Evolutionary conservation across 2,113 vertebrate genomes (phyloP).

Genomic region (Oophaga pumilio): DNA sequence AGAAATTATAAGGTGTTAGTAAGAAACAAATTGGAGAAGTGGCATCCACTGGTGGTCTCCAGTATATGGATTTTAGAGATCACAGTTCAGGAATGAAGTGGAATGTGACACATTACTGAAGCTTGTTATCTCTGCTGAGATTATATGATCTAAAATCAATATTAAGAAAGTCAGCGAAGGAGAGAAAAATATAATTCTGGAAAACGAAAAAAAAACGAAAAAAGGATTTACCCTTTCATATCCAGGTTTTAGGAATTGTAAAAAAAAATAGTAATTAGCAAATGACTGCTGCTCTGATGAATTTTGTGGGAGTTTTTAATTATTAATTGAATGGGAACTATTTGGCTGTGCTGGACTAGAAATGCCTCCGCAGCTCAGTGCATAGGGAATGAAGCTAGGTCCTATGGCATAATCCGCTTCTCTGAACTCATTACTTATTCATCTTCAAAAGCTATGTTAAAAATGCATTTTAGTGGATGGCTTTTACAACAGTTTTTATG

Average conservation of each 20-base stretch:
- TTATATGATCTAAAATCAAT: conserved; percentile 10
- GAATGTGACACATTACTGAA: not conserved
- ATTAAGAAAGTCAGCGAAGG: not conserved
- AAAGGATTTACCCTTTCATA: not conserved
- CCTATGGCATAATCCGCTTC: conserved; percentile 38
- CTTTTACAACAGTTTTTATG: not conserved
- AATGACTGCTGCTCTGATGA: conserved; percentile 6
- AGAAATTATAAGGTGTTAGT: no score
- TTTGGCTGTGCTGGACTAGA: conserved; percentile 32
- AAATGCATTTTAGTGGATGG: conserved; percentile 14
- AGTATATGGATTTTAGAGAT: not conserved
- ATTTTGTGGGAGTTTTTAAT: conserved; percentile 22
- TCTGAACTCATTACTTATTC: conserved; percentile 39
- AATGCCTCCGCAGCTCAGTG: conserved; percentile 20
- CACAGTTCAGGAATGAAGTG: not conserved
- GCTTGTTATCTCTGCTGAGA: not conserved
- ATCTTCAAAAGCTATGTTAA: conserved; percentile 4
- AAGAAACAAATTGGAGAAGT: not conserved
- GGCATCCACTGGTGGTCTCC: not conserved
- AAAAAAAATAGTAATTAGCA: conserved; percentile 7
- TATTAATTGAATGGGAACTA: conserved; percentile 29
- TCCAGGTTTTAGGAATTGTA: not conserved
- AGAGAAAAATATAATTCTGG: not conserved
- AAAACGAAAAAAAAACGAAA: not conserved
- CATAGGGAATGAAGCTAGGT: conserved; percentile 2